phyloP scores from a whole-genome alignment of 2,113 vertebrate species.

The Aplodontia rufa region DNA sequence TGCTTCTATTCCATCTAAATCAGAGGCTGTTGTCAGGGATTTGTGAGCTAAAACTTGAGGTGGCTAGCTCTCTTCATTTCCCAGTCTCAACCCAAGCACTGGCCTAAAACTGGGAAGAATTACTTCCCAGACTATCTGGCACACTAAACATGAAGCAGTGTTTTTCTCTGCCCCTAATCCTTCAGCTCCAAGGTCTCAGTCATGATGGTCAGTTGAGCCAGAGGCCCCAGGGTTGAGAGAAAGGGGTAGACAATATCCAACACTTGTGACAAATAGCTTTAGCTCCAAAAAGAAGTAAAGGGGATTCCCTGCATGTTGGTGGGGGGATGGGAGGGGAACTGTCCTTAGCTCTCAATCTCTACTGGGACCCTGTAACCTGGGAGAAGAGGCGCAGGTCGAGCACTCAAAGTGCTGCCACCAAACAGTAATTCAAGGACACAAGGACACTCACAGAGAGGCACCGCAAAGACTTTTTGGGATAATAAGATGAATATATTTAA shows the following conservation, averaged over 20 bases:
- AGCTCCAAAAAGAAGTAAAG: conserved; percentile 1
- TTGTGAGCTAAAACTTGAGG: not conserved
- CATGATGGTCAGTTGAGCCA: not conserved
- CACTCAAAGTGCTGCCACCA: not conserved
- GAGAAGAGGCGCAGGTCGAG: not conserved
- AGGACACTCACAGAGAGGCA: conserved; percentile 66
- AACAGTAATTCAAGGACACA: conserved; percentile 29
- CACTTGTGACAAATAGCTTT: not conserved
- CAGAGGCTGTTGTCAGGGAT: not conserved
- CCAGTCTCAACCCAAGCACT: not conserved
- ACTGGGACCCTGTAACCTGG: not conserved
- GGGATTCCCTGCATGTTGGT: not conserved
- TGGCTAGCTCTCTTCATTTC: not conserved
- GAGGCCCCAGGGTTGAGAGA: not conserved
- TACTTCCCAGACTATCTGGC: not conserved
- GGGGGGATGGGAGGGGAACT: not conserved
- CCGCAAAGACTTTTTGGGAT: conserved; percentile 56
- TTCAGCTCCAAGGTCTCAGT: not conserved
- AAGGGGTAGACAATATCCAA: not conserved
- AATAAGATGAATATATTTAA: conserved; percentile 75
- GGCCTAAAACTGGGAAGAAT: not conserved
- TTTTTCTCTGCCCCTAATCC: not conserved
- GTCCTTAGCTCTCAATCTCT: not conserved
- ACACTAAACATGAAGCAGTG: not conserved
- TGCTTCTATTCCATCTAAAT: not conserved